Percentiles rank a stretch among this genome's conserved stretches.
These are phyloP conservation scores for Campopleginae sp. DNA, from an alignment of 2,888 invertebrate genomes.

Conservation along the genomic window DNA sequence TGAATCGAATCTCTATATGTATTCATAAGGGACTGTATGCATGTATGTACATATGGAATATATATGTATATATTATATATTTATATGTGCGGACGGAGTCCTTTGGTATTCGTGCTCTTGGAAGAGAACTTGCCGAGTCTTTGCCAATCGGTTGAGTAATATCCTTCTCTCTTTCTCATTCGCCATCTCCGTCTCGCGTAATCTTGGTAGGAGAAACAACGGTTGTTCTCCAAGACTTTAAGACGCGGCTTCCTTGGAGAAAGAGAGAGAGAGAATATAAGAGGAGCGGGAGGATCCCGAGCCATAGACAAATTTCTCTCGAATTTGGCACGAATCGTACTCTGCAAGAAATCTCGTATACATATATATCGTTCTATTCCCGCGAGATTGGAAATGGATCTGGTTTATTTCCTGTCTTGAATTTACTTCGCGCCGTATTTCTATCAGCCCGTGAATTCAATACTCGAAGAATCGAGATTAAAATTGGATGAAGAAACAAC, in stretches of 20 bases:
- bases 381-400: constrained; percentile 42
- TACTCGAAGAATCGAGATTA: constrained; percentile 4
- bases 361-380: constrained; percentile 21
- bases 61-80: neutral
- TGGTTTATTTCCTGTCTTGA: constrained; percentile 27
- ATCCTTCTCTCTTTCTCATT: constrained; percentile 43
- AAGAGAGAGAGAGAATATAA: neutral
- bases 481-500: neutral
- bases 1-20: neutral
- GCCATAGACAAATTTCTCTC: constrained; percentile 61
- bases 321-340: constrained; percentile 62
- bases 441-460: constrained; percentile 12
- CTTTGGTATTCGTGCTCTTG: constrained; percentile 70
- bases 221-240: constrained; percentile 61
- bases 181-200: neutral
- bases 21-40: neutral
- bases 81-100: constrained; percentile 60
- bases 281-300: constrained; percentile 35
- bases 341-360: constrained; percentile 38
- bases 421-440: constrained; percentile 33
- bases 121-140: constrained; percentile 70
- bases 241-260: constrained; percentile 43
- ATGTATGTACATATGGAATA: neutral
- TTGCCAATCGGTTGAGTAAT: constrained; percentile 76
- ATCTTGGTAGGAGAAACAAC: constrained; percentile 50